These are phyloP conservation scores for Agrochola litura DNA, from an alignment of 2,888 invertebrate genomes.

Conservation along the genomic window DNA sequence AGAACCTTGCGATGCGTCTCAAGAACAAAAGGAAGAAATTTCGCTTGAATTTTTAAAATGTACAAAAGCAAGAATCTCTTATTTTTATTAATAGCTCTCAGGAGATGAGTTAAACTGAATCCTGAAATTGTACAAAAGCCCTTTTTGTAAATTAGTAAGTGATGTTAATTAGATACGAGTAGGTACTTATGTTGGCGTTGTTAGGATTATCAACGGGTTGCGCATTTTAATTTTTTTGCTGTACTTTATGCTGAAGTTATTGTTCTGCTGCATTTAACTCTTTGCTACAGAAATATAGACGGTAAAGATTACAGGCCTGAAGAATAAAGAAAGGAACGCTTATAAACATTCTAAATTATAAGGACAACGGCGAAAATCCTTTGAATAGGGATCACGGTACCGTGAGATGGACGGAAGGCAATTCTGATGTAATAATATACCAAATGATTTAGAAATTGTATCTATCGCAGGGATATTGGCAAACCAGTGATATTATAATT, in stretches of 20 bases:
- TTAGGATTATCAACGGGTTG: conserved; percentile 26
- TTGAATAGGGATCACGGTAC: background rate
- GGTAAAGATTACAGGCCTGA: conserved; percentile 6
- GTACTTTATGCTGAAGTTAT: conserved; percentile 20
- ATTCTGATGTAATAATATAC: conserved; percentile 1
- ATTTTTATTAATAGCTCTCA: conserved; percentile 55
- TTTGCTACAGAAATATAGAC: conserved; percentile 14
- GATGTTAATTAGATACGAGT: conserved; percentile 54
- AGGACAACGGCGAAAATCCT: background rate
- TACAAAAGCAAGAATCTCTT: conserved; percentile 35
- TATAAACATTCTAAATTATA: background rate
- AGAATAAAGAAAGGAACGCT: background rate
- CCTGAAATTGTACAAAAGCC: conserved; percentile 37
- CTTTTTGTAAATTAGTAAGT: conserved; percentile 52
- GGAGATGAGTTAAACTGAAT: conserved; percentile 52
- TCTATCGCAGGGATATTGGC: background rate
- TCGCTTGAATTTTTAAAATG: conserved; percentile 29
- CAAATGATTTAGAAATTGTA: background rate
- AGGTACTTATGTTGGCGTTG: conserved; percentile 25
- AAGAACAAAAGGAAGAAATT: conserved; percentile 34
- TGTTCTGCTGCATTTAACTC: conserved; percentile 29
- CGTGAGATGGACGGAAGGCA: background rate
- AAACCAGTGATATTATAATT: no score
- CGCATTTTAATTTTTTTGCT: conserved; percentile 32
- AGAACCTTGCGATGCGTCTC: conserved; percentile 35